phyloP scores from a whole-genome alignment of 1,140 invertebrate genomes.

The Batillaria attramentaria region DNA sequence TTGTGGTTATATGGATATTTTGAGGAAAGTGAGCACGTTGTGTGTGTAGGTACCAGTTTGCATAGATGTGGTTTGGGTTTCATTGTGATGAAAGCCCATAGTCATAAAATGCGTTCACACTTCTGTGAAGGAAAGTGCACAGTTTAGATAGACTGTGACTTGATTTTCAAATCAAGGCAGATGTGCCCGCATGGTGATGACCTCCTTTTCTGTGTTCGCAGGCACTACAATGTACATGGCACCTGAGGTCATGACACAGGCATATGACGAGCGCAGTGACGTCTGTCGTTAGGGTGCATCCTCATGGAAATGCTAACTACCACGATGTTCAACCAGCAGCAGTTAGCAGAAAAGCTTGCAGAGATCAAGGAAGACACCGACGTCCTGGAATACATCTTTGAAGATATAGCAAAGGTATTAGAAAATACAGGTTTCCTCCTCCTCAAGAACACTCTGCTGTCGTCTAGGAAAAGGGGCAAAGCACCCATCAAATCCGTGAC shows the following conservation, averaged over 20 bases:
- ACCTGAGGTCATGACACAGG: constrained; percentile 51
- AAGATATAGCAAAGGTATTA: constrained; percentile 58
- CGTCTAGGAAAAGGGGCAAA: neutral
- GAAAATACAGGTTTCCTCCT: no score
- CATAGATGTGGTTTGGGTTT: no score
- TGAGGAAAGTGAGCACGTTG: no score
- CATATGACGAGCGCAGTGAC: constrained; percentile 61
- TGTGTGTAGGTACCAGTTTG: no score
- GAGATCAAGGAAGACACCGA: constrained; percentile 54
- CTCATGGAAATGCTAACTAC: constrained; percentile 63
- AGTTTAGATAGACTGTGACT: no score
- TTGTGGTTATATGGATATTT: no score
- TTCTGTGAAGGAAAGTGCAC: no score
- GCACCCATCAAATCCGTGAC: neutral
- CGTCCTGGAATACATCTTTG: constrained; percentile 58
- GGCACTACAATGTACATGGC: constrained; percentile 64
- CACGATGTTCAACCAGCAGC: constrained; percentile 39
- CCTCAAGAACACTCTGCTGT: neutral
- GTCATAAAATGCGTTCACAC: no score
- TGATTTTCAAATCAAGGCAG: no score
- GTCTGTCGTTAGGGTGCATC: constrained; percentile 66
- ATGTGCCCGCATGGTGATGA: no score
- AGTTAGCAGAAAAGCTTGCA: constrained; percentile 49
- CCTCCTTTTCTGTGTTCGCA: constrained; percentile 35
- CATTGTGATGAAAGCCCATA: no score